Evolutionary conservation across 2,113 vertebrate genomes (phyloP), one percentile per base, ranked within the genome.

Genomic region (Dunckerocampus dactyliophorus): DNA sequence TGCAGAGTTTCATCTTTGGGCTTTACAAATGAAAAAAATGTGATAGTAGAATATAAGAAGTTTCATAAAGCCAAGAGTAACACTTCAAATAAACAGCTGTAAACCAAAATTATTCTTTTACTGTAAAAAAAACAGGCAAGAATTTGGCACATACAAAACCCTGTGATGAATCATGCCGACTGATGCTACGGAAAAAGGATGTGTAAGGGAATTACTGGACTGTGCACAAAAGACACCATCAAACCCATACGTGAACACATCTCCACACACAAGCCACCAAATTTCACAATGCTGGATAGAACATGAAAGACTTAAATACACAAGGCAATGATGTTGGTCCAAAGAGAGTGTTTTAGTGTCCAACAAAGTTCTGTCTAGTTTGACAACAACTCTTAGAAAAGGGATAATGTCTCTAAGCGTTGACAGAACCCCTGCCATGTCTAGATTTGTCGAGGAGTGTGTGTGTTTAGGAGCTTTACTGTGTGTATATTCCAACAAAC

Each of bases 311-410:
- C 47, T 9, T 22, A 60, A 52, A 51, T 43, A 72, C 15, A 59
- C 61, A 69, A 65, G 59, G 65, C 21, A 39, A 70, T 58, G 79
- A 63, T 70, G 67, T 64, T 52, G 72, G 71, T 63, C 77, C 75
- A 83, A 65, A 75, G 53, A 67, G 55, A 80, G 50, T 65, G 63
- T 65, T 77, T 76, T 52, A 63, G 71, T 71, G 61, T 84, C 78
- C 81, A 84, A 78, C 74, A 82, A 83, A 88, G 70, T 85, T 86
- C 58, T 72, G 65, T 79, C 52, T 62, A 70, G 75, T 85, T 77
- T 67, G 71, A 84, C 76, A 75, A 77, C 67, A 81, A 84, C 78
- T 84, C 75, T 78, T 75, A 74, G 76, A 74, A 81, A 66, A 81
- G 28, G 75, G 86, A 81, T 79, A 75, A 82, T 57, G 73, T 81